Percentiles rank a stretch among this genome's conserved stretches.
Conservation (phyloP, 2,113 vertebrate genomes). For the Chaetodon auriga region DNA sequence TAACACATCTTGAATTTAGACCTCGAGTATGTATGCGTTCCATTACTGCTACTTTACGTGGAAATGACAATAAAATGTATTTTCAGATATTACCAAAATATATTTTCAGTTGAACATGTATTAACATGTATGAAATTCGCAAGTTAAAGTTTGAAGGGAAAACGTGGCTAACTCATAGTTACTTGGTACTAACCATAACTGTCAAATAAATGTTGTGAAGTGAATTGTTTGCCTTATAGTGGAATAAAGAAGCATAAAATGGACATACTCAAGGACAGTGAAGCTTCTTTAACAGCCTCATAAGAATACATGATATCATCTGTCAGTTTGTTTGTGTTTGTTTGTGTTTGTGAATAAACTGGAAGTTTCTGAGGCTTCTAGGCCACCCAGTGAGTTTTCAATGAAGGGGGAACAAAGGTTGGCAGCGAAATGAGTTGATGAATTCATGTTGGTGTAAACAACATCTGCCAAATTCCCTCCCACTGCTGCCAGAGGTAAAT, state of each 20-base stretch:
- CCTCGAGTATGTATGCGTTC: too few relatives aligned
- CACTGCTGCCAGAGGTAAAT: constrained; percentile 30
- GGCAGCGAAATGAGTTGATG: constrained; percentile 35
- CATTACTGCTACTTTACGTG: too few relatives aligned
- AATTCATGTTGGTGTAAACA: constrained; percentile 51
- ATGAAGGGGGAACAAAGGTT: constrained; percentile 18
- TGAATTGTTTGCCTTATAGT: neutral
- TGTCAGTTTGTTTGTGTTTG: neutral
- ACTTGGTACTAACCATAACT: neutral
- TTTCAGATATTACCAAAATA: neutral
- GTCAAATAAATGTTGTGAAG: neutral
- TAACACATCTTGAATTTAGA: neutral
- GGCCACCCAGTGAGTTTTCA: constrained; percentile 26
- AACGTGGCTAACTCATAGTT: neutral
- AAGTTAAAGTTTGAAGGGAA: too few relatives aligned
- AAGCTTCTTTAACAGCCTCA: neutral
- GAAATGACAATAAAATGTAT: too few relatives aligned
- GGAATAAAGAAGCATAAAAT: neutral
- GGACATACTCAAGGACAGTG: neutral
- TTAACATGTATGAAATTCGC: too few relatives aligned
- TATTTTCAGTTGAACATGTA: neutral
- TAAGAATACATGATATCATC: neutral
- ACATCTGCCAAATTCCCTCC: constrained; percentile 52
- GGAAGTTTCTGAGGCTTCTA: neutral
- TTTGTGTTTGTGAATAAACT: constrained; percentile 11